These are phyloP conservation scores for Eupsittula cactorum DNA, from an alignment of 2,113 vertebrate species.

Conservation along the genomic window DNA sequence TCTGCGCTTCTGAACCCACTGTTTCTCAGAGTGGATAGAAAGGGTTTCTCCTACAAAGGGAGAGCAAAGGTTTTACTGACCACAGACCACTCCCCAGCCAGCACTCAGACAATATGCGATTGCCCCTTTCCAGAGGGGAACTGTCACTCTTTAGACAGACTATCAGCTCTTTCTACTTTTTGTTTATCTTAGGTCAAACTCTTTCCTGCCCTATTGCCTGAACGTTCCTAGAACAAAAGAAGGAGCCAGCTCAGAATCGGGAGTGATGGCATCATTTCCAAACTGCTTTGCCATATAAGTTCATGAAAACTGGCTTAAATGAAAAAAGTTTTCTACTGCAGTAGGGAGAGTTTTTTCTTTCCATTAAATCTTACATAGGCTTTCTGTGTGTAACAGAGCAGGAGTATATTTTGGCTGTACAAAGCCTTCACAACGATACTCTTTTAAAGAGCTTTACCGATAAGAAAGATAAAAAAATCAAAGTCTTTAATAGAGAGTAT, in stretches of 20 bases:
- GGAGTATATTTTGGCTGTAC: background rate
- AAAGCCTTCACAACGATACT: background rate
- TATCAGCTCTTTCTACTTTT: background rate
- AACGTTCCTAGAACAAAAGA: background rate
- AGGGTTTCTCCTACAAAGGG: conserved; percentile 82
- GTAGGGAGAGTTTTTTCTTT: background rate
- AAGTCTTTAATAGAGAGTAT: background rate
- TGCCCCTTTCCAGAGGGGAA: background rate
- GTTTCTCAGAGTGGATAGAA: conserved; percentile 83
- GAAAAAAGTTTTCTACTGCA: background rate
- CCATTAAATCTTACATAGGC: background rate
- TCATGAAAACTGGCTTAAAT: background rate
- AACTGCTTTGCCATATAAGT: background rate
- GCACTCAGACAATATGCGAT: background rate
- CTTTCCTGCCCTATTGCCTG: background rate
- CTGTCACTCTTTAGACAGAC: background rate
- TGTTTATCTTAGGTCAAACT: background rate
- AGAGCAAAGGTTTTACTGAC: background rate
- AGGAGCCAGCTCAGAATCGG: background rate
- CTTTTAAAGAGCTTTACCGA: background rate
- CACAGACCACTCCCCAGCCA: background rate
- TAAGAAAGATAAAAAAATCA: background rate
- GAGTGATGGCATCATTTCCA: background rate
- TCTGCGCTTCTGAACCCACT: conserved; percentile 61
- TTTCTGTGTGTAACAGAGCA: background rate